Base-by-base conservation (phyloP, 2,113 vertebrate genomes). In the Boulengeromyrus knoepffleri region DNA sequence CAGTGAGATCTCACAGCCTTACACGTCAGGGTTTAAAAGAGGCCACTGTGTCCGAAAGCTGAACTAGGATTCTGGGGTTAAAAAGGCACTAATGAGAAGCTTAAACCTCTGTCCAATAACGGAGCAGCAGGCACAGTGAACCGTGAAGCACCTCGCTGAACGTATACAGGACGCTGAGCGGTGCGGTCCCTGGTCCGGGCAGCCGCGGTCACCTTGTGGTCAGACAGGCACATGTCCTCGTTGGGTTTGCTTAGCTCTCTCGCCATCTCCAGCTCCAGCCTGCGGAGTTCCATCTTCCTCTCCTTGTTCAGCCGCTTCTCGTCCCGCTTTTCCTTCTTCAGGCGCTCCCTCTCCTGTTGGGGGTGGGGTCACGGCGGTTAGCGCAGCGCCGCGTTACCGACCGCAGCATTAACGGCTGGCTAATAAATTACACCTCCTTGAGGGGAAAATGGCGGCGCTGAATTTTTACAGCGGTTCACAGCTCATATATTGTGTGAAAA, bases 291-390 rank as follows among this genome's bases (percentile, higher is more conserved):
- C 91, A 98, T 92, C 93, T 97, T 99, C 91, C 97, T 97, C 74
- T 99, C 97, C 93, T 98, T 99, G 94, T 99, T 99, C 93, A 99
- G 93, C 84, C 97, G 96, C 94, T 98, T 99, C 93, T 99, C 98
- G 89, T 98, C 97, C 6, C 97, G 96, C 93, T 98, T 99, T 94
- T 99, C 97, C 95, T 98, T 97, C 90, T 97, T 99, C 90, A 99
- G 93, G 4, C 98, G 96, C 89, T 99, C 98, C 92, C 96, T 98
- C 94, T 97, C 97, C 98, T 99, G 49, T 89, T 90, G 91, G 87
- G 90, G 91, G 91, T 91, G 87, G 94, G 89, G 91, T 89, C 12
- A 89, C 19, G 70, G 36, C 87, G 53, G 87, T 86, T 77, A 89
- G 88, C 52, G 56, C 84, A 31, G 12, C 84, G 50, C 89, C 74